Base-by-base conservation (phyloP, 2,797 vertebrate species). In the Pipistrellus kuhlii region DNA sequence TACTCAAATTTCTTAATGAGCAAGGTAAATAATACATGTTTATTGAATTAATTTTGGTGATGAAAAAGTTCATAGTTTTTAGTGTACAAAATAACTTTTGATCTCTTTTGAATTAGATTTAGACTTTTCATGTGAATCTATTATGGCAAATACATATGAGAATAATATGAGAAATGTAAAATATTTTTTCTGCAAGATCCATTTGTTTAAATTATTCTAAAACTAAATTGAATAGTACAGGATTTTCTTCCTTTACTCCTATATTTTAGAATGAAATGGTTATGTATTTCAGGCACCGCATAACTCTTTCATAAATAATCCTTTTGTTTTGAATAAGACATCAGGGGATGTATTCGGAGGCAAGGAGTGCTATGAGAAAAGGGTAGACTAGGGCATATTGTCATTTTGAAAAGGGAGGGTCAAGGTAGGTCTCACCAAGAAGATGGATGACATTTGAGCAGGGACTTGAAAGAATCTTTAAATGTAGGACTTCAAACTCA, bases 391-490 rank as follows among this genome's bases (percentile, higher is more conserved):
- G 10, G 44, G 44, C 44, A 44, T 44, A 44, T 44, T 44, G 44
- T 44, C 44, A 44, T 44, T 44, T 44, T 44, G 44, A 44, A 44
- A 44, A 44, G 44, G 8, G 8, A 4, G 44, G 44, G 9, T 44
- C 44, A 44, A 44, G 44, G n/a, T 48, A 92, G 10, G 23, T 21
- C 77, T 57, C 18, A 13, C 2, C 27, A 69, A 83, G 51, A 73
- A 78, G 44, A 69, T n/a, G 20, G 69, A 55, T 71, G 30, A 55
- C 30, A 41, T 57, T 68, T 13, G 12, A 85, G 17, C 14, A 71
- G 91, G 68, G 53, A 68, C 51, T 64, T 85, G 30, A 88, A 59
- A 30, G 20, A 82, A 20, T 94, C 35, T 73, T 92, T 81, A 59
- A 69, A 88, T 68, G 81, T 77, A 75, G 41, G 17, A 62, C 21